Percentiles rank a stretch among this genome's conserved stretches.
phyloP scores from a whole-genome alignment of 2,797 vertebrate genomes.

The Kryptolebias ocellatus region DNA sequence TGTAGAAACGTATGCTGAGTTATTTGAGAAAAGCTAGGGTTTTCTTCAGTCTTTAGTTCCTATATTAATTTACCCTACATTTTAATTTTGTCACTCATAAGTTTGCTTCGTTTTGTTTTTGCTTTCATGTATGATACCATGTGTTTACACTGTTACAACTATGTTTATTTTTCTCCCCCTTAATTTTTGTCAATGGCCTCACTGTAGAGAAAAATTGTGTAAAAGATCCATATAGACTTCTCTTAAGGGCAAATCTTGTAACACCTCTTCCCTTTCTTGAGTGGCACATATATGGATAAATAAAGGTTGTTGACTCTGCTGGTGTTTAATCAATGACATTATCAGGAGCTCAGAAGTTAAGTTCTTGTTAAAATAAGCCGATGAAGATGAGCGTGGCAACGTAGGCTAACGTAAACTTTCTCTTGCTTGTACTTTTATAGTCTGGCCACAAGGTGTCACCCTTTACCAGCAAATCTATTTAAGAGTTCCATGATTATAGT shows the following conservation, averaged over 20 bases:
- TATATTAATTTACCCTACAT: constrained; percentile 81
- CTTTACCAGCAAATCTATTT: not conserved
- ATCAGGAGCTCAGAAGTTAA: not conserved
- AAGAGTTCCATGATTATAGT: too few relatives aligned
- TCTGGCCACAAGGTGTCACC: constrained; percentile 64
- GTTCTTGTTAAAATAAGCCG: too few relatives aligned
- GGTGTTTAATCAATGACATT: constrained; percentile 48
- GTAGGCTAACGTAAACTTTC: not conserved
- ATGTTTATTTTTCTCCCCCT: constrained; percentile 67
- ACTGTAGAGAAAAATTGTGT: constrained; percentile 79
- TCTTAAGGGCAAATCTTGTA: constrained; percentile 79
- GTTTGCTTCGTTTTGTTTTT: constrained; percentile 64
- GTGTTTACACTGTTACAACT: constrained; percentile 84
- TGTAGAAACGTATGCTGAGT: constrained; percentile 87
- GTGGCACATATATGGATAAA: constrained; percentile 87
- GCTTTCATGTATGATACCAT: constrained; percentile 83
- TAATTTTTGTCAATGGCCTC: constrained; percentile 79
- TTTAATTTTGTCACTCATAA: constrained; percentile 82
- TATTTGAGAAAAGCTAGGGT: constrained; percentile 74
- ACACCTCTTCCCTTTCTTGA: constrained; percentile 80
- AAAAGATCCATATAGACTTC: constrained; percentile 82
- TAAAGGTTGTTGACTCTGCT: constrained; percentile 86
- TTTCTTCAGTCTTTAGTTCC: constrained; percentile 79
- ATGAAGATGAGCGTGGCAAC: too few relatives aligned
- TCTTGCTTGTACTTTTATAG: constrained; percentile 6